These are phyloP conservation scores for Drosophila sp. DNA, from an alignment of 1,140 invertebrate genomes.

Conservation along the genomic window DNA sequence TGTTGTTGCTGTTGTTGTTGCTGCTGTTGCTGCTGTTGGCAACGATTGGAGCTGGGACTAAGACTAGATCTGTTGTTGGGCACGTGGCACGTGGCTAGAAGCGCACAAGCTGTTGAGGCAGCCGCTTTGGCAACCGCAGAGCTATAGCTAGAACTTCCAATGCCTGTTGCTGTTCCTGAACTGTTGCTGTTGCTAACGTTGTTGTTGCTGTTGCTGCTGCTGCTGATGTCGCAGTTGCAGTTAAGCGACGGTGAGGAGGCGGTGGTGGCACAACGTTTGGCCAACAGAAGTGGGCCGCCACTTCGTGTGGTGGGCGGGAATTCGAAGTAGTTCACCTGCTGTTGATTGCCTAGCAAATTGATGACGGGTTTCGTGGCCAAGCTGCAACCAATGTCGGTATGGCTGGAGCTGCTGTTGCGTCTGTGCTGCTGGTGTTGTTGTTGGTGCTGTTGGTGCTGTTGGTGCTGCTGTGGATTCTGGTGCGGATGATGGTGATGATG, in stretches of 20 bases:
- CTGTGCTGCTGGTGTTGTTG: constrained; percentile 48
- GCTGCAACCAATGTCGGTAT: constrained; percentile 43
- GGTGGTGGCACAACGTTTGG: constrained; percentile 53
- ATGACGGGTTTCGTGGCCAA: constrained; percentile 72
- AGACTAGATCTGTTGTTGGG: constrained; percentile 52
- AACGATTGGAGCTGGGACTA: constrained; percentile 16
- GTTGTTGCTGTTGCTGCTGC: constrained; percentile 21
- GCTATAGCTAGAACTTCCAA: constrained; percentile 40
- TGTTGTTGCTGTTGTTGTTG: constrained; percentile 44
- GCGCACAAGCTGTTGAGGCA: constrained; percentile 67
- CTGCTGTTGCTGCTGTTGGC: constrained; percentile 35
- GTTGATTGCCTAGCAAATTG: constrained; percentile 76
- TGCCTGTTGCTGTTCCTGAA: constrained; percentile 13
- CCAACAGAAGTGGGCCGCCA: constrained; percentile 8
- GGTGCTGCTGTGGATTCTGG: constrained; percentile 11
- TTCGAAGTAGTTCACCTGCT: constrained; percentile 80
- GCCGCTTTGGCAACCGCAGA: constrained; percentile 71
- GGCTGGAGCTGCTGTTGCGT: constrained; percentile 49
- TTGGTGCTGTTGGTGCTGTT: constrained; percentile 32
- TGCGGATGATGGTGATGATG: constrained; percentile 32
- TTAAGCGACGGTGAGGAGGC: constrained; percentile 74
- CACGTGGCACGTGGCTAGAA: constrained; percentile 76
- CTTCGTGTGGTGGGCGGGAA: constrained; percentile 63
- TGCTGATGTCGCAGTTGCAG: constrained; percentile 30
- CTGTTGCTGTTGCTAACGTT: constrained; percentile 30